phyloP scores from a whole-genome alignment of 2,797 vertebrate species.

The Jordanella pulchra region DNA sequence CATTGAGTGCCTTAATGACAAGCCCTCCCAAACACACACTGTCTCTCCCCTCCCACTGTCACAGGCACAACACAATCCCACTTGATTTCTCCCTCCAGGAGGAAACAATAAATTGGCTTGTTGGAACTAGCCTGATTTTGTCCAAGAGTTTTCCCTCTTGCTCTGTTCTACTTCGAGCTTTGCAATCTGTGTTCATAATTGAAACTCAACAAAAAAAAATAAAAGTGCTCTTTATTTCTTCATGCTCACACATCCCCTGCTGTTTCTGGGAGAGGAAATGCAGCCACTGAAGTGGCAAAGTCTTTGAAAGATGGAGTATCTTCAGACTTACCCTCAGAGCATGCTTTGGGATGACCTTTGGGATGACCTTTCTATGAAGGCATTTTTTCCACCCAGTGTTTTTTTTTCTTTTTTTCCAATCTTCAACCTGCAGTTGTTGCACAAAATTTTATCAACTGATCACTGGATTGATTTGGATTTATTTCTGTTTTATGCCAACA shows the following conservation, averaged over 20 bases:
- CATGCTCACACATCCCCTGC: conserved; percentile 31
- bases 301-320: conserved; percentile 30
- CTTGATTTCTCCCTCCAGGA: conserved; percentile 46
- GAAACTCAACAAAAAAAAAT: conserved; percentile 25
- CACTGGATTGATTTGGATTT: background rate
- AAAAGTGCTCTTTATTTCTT: conserved; percentile 34
- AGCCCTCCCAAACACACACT: conserved; percentile 6
- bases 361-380: conserved; percentile 29
- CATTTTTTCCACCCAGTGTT: background rate
- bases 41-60: conserved; percentile 8
- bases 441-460: background rate
- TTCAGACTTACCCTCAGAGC: conserved; percentile 16
- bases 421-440: background rate
- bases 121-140: conserved; percentile 36
- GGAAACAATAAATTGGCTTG: conserved; percentile 43
- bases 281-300: conserved; percentile 30
- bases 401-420: background rate
- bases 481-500: background rate
- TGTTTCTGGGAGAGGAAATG: conserved; percentile 48
- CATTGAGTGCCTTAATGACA: conserved; percentile 19
- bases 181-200: conserved; percentile 43
- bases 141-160: conserved; percentile 53
- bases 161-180: conserved; percentile 46
- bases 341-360: conserved; percentile 16
- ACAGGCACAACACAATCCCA: conserved; percentile 33